These are phyloP conservation scores for Typhlomys cinereus DNA, from an alignment of 2,113 vertebrate species.

Conservation along the genomic window DNA sequence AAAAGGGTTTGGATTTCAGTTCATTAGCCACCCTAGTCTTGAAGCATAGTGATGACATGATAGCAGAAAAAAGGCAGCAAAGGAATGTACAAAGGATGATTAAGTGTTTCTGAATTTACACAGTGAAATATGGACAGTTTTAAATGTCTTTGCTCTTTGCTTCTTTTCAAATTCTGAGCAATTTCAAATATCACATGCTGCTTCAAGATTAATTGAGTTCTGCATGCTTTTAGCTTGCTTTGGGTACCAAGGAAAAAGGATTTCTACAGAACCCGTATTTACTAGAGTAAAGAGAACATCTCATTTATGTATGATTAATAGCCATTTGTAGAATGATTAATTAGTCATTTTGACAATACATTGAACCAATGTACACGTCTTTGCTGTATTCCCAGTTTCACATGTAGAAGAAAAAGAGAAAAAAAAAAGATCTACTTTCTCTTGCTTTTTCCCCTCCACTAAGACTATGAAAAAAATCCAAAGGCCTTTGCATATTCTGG, in stretches of 20 bases:
- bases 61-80: slow-evolving; percentile 75
- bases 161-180: slow-evolving; percentile 83
- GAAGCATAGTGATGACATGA: slow-evolving; percentile 66
- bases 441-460: slow-evolving; percentile 52
- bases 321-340: slow-evolving; percentile 89
- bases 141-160: slow-evolving; percentile 87
- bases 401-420: slow-evolving; percentile 66
- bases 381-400: slow-evolving; percentile 84
- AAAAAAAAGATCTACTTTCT: background rate
- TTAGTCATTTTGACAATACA: slow-evolving; percentile 92
- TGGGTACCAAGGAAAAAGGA: slow-evolving; percentile 83
- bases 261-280: slow-evolving; percentile 76
- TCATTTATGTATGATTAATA: slow-evolving; percentile 94
- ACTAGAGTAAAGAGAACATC: slow-evolving; percentile 89
- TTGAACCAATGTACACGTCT: slow-evolving; percentile 82
- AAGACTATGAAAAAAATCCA: slow-evolving; percentile 57
- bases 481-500: slow-evolving; percentile 91
- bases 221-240: slow-evolving; percentile 84
- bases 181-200: slow-evolving; percentile 78
- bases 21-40: background rate
- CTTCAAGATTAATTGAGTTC: slow-evolving; percentile 89
- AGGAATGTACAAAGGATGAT: slow-evolving; percentile 82
- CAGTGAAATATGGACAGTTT: slow-evolving; percentile 86
- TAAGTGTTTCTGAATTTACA: slow-evolving; percentile 86
- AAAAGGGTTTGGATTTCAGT: background rate